Evolutionary conservation across 2,888 invertebrate species (phyloP).

Genomic region (Drosophila atripex): DNA sequence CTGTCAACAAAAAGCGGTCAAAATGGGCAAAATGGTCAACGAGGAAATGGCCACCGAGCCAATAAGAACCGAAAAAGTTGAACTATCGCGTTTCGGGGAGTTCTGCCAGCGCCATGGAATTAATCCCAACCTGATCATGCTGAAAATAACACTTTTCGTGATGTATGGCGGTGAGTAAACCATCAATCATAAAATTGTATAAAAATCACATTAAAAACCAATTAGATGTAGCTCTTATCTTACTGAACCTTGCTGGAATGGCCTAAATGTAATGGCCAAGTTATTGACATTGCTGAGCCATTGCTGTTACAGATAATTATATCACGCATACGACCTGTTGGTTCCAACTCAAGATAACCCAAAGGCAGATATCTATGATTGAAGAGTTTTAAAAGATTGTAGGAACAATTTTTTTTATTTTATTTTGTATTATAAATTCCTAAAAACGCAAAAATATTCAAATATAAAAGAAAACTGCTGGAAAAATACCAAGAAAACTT

Average conservation of each 20-base stretch:
- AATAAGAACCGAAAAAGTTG: conserved; percentile 71
- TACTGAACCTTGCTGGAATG: too few species aligned
- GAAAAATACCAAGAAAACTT: conserved; percentile 12
- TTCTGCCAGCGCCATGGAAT: conserved; percentile 86
- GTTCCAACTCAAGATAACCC: neutral
- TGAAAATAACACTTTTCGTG: conserved; percentile 92
- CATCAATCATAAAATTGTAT: neutral
- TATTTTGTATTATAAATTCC: too few species aligned
- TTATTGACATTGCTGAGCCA: conserved; percentile 1
- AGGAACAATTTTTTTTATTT: too few species aligned
- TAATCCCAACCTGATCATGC: conserved; percentile 91
- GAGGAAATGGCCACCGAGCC: conserved; percentile 77
- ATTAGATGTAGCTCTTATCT: conserved; percentile 43
- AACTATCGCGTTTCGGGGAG: conserved; percentile 80
- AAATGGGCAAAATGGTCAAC: conserved; percentile 81
- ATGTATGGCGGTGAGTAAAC: conserved; percentile 89
- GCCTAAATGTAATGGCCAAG: conserved; percentile 4
- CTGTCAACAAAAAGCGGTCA: conserved; percentile 37
- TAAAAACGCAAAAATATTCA: conserved; percentile 2
- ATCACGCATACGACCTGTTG: conserved; percentile 44
- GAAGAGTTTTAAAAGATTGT: neutral
- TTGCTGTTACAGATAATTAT: neutral
- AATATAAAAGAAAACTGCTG: conserved; percentile 6
- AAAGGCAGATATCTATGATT: conserved; percentile 6
- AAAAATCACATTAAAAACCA: conserved; percentile 57